These are phyloP conservation scores for Caenorhabditis macrosperma DNA, from an alignment of 2,888 invertebrate genomes.

Conservation along the genomic window DNA sequence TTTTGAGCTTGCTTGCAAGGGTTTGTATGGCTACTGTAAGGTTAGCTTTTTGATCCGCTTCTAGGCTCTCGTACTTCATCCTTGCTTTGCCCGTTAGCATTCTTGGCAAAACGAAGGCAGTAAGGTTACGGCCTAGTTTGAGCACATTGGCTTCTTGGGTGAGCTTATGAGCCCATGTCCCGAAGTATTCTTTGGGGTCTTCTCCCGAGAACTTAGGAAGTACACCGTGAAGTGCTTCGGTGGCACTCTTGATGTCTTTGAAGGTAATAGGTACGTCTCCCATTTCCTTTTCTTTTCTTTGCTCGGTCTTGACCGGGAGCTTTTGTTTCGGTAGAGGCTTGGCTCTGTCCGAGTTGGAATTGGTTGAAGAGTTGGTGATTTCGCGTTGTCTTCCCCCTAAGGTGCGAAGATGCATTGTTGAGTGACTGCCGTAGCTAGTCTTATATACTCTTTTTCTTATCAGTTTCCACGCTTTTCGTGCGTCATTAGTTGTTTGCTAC, in stretches of 20 bases:
- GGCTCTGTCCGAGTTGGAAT: too few relatives aligned
- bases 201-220: constrained; percentile 1
- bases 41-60: not conserved
- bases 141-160: not conserved
- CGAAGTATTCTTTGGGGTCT: not conserved
- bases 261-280: too few relatives aligned
- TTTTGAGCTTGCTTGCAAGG: not conserved
- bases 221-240: not conserved
- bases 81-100: not conserved
- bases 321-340: too few relatives aligned
- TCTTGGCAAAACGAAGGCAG: not conserved
- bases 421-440: too few relatives aligned
- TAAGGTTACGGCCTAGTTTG: not conserved
- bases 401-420: too few relatives aligned
- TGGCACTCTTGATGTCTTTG: constrained; percentile 1
- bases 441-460: too few relatives aligned
- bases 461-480: too few relatives aligned
- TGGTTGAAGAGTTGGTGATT: too few relatives aligned
- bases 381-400: too few relatives aligned
- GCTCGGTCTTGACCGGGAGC: too few relatives aligned
- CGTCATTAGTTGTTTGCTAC: too few relatives aligned
- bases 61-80: not conserved
- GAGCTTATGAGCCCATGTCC: not conserved
- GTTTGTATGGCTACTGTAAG: not conserved
- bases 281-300: too few relatives aligned